Evolutionary conservation across 2,797 vertebrate genomes (phyloP).

Genomic region (Ptychobarbus kaznakovi): DNA sequence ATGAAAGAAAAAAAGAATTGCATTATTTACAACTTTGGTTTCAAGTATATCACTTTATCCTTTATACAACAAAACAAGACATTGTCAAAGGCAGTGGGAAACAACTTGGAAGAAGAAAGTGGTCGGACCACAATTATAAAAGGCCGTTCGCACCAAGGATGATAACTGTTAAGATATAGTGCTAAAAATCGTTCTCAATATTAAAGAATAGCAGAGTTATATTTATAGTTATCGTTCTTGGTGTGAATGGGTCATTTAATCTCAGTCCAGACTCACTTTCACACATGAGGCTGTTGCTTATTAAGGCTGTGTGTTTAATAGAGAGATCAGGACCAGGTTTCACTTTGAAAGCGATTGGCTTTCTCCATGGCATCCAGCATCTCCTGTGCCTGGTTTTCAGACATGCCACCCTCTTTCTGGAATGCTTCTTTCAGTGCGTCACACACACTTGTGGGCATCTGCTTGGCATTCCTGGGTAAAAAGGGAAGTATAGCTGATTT

Average conservation of each 20-base stretch:
- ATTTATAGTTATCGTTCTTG: no score
- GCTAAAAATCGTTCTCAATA: no score
- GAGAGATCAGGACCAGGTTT: slow-evolving; percentile 90
- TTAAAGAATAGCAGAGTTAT: no score
- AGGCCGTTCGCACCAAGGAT: no score
- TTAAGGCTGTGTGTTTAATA: not conserved
- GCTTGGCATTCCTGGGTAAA: slow-evolving; percentile 84
- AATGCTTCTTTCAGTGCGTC: slow-evolving; percentile 81
- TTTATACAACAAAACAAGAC: not conserved
- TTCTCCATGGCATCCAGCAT: slow-evolving; percentile 84
- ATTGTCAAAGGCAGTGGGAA: no score
- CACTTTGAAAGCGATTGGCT: slow-evolving; percentile 82
- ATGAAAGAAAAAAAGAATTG: not conserved
- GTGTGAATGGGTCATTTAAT: not conserved
- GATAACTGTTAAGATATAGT: no score
- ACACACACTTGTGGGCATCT: slow-evolving; percentile 85
- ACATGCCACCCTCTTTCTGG: slow-evolving; percentile 81
- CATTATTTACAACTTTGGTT: not conserved
- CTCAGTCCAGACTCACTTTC: not conserved
- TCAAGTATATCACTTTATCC: not conserved
- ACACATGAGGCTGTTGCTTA: not conserved
- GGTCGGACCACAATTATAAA: not conserved
- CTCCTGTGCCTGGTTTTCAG: slow-evolving; percentile 73
- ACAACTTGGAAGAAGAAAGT: not conserved
- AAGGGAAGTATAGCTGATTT: not conserved